A percentile compares a stretch with the other conserved stretches of the same genome.
Evolutionary conservation across 2,888 invertebrate species (phyloP).

Genomic region (Lottia gigantea): DNA sequence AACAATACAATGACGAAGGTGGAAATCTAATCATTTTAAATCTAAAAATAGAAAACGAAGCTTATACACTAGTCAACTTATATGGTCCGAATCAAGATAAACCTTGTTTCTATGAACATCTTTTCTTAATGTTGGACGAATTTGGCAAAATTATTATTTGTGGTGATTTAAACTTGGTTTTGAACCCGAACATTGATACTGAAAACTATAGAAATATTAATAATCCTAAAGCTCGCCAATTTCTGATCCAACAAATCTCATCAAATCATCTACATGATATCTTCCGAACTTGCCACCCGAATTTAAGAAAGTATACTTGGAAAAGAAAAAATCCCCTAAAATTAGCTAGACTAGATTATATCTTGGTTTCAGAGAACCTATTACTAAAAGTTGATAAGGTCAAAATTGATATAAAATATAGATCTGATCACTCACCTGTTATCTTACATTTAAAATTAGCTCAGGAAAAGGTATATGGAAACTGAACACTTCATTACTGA

Average conservation of each 20-base stretch:
- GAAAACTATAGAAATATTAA: slow-evolving; percentile 17
- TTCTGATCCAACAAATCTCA: slow-evolving; percentile 15
- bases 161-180: no score
- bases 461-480: slow-evolving; percentile 13
- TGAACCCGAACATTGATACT: no score
- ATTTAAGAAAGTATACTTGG: slow-evolving; percentile 16
- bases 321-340: slow-evolving; percentile 7
- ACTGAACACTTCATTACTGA: slow-evolving; percentile 14
- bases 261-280: slow-evolving; percentile 10
- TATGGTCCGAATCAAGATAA: slow-evolving; percentile 22
- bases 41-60: neutral
- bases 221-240: slow-evolving; percentile 13
- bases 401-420: slow-evolving; percentile 14
- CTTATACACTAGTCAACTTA: slow-evolving; percentile 17
- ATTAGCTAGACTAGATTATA: slow-evolving; percentile 20
- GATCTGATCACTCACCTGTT: slow-evolving; percentile 17
- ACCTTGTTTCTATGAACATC: slow-evolving; percentile 7
- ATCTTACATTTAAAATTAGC: neutral
- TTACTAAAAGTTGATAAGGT: neutral
- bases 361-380: slow-evolving; percentile 13
- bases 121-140: neutral
- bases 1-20: neutral
- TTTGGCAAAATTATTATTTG: no score
- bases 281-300: slow-evolving; percentile 12
- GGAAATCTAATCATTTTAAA: slow-evolving; percentile 15